Base-by-base conservation (phyloP, 2,888 invertebrate species). In the Linnaemya vulpina region DNA sequence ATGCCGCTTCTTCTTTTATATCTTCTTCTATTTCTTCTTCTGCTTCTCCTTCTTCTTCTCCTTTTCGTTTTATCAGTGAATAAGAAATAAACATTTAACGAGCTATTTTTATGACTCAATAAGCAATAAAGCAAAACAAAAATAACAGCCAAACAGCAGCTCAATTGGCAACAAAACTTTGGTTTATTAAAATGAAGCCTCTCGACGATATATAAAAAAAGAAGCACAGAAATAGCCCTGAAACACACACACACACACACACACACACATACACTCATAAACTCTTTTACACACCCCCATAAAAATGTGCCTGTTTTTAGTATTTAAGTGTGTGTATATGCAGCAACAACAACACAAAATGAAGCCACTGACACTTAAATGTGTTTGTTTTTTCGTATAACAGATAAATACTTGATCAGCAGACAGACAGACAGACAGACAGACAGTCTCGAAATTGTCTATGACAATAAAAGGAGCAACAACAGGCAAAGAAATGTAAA, bases 21-120 rank as follows among this genome's bases (percentile, higher is more conserved):
- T n/a, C n/a, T n/a, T n/a, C 49, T 60, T 25, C 30, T 20, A 22
- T 22, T 11, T 40, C 15, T 38, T 60, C 30, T 38, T 22, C 17
- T 40, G 11, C 11, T 40, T 40, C 49, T 60, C 17, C 40, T 20
- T 40, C 25, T 11, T 40, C 15, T 46, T 60, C 30, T 38, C 17
- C 15, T 10, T 1, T 3, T 40, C 11, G 3, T 43, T 74, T 83
- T 80, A 86, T 73, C 73, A 68, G 70, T 55, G 71, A 76, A 79
- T 83, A 80, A 77, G 74, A 81, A 83, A 86, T 78, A 83, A 81
- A 81, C 77, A 84, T 85, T 84, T 82, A 81, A 86, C 84, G 83
- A 84, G 74, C 86, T 60, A 78, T 86, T 84, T 86, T 86, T 80
- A 81, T 74, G 77, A 71, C 84, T 86, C 86, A 84, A 79, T 84